phyloP scores from a whole-genome alignment of 2,888 invertebrate species.

The Rhagium mordax region DNA sequence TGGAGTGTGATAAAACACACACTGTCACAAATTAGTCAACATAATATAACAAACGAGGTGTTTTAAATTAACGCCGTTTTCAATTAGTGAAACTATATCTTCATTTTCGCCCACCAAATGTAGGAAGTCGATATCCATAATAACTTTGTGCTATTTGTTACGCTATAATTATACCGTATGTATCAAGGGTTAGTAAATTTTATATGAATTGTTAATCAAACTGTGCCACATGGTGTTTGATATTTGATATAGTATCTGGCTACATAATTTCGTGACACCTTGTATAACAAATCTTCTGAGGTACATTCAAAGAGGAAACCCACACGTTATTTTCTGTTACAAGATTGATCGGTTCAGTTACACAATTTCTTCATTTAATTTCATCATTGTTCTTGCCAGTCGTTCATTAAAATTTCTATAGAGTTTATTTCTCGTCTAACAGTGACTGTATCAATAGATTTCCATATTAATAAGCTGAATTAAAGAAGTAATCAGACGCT shows the following conservation, averaged over 20 bases:
- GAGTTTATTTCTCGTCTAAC: conserved; percentile 1
- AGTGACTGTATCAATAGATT: conserved; percentile 8
- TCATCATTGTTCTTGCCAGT: conserved; percentile 23
- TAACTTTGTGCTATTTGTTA: not conserved
- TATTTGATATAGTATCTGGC: no score
- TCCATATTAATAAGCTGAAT: conserved; percentile 21
- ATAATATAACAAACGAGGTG: not conserved
- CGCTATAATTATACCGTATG: not conserved
- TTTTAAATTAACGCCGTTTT: not conserved
- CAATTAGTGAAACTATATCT: conserved; percentile 3
- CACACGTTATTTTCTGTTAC: conserved; percentile 13
- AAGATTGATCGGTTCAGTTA: conserved; percentile 10
- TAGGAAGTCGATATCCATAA: conserved; percentile 9
- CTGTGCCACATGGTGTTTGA: no score
- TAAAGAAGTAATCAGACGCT: conserved; percentile 11
- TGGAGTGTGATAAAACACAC: not conserved
- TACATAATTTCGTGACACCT: no score
- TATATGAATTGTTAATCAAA: not conserved
- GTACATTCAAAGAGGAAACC: conserved; percentile 5
- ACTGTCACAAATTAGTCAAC: conserved; percentile 5
- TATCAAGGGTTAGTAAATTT: not conserved
- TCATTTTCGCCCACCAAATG: conserved; percentile 7
- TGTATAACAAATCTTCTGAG: not conserved
- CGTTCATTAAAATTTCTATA: conserved; percentile 24
- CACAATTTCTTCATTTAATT: conserved; percentile 23